Conservation (phyloP, 1,140 invertebrate genomes). For the Ctenoplectra terminalis region DNA sequence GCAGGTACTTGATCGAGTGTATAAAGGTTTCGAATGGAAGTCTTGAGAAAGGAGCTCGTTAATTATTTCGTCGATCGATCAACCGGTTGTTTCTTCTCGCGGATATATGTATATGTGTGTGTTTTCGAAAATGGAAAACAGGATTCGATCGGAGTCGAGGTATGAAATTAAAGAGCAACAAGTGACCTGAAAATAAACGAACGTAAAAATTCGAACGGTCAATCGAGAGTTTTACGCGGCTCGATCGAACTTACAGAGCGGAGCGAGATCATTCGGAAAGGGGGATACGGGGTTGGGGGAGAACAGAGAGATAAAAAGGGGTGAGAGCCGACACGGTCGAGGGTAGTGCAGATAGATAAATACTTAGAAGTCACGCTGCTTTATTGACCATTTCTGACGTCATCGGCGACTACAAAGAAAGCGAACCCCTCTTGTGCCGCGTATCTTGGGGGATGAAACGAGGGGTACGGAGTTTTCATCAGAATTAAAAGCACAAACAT, state of each 20-base stretch:
- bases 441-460: constrained; percentile 13
- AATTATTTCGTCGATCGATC: background rate
- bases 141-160: background rate
- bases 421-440: background rate
- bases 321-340: constrained; percentile 19
- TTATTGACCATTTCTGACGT: constrained; percentile 64
- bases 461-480: constrained; percentile 19
- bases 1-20: too few species aligned
- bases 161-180: constrained; percentile 82
- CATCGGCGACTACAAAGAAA: constrained; percentile 40
- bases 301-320: constrained; percentile 65
- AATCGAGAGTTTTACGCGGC: constrained; percentile 80
- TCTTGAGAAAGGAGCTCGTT: background rate
- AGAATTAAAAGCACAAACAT: constrained; percentile 19
- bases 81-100: background rate
- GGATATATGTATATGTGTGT: background rate
- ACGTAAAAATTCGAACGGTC: constrained; percentile 80
- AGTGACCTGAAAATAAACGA: constrained; percentile 79
- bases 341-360: constrained; percentile 37
- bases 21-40: background rate
- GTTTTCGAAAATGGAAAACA: constrained; percentile 16
- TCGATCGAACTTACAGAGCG: constrained; percentile 68
- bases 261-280: constrained; percentile 72
- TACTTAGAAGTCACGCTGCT: constrained; percentile 42
- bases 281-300: constrained; percentile 68